phyloP scores from a whole-genome alignment of 2,797 vertebrate species.

The Carcharodon carcharias region DNA sequence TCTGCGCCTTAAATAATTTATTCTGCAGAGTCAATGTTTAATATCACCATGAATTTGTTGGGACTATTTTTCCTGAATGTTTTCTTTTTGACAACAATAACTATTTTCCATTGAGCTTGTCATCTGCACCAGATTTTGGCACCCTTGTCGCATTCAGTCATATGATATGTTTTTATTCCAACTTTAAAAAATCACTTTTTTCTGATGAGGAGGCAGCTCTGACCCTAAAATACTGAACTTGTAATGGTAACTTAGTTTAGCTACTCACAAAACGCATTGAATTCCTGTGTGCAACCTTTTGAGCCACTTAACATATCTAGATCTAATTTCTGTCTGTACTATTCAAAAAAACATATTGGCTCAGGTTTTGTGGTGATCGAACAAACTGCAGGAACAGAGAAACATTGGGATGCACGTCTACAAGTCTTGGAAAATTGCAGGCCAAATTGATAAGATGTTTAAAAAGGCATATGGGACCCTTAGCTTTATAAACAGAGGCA shows the following conservation, averaged over 20 bases:
- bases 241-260: background rate
- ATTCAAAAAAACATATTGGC: background rate
- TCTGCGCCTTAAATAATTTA: slow-evolving; percentile 7
- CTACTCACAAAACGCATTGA: background rate
- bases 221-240: background rate
- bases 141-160: background rate
- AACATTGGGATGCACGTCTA: too few relatives aligned
- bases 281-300: background rate
- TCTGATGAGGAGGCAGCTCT: background rate
- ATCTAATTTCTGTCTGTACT: background rate
- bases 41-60: slow-evolving; percentile 3
- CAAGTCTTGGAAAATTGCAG: background rate
- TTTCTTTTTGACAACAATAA: background rate
- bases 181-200: background rate
- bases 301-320: background rate
- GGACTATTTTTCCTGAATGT: background rate
- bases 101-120: background rate
- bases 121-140: background rate
- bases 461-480: background rate
- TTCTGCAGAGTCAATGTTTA: slow-evolving; percentile 20
- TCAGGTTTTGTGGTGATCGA: background rate
- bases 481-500: background rate
- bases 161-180: background rate
- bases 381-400: background rate
- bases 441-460: background rate